A percentile compares a stretch with the other conserved stretches of the same genome.
phyloP scores from a whole-genome alignment of 2,888 invertebrate species.

The Antheraea yamamai region DNA sequence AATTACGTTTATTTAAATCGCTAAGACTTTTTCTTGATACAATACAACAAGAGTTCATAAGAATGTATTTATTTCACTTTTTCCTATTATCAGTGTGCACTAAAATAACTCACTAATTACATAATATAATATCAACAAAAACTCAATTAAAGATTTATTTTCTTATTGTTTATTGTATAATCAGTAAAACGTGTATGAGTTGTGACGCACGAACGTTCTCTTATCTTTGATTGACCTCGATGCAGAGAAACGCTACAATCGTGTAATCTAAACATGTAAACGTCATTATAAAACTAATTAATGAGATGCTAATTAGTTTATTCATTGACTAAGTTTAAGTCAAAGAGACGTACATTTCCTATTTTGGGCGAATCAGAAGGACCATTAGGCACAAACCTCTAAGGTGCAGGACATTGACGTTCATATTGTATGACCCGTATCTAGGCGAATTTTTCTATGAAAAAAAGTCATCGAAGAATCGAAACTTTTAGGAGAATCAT shows the following conservation, averaged over 20 bases:
- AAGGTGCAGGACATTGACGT: background rate
- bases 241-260: constrained; percentile 58
- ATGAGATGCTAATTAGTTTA: constrained; percentile 17
- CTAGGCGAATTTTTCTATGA: background rate
- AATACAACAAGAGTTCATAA: background rate
- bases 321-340: constrained; percentile 12
- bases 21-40: background rate
- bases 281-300: constrained; percentile 16
- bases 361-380: background rate
- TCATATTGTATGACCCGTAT: background rate
- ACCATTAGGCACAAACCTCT: background rate
- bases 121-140: background rate
- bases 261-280: constrained; percentile 41
- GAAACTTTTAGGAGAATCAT: background rate
- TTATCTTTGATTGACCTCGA: constrained; percentile 71
- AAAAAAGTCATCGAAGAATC: background rate
- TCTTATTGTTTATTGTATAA: constrained; percentile 21
- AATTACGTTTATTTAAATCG: background rate
- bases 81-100: background rate
- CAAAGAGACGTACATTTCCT: background rate
- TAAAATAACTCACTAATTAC: background rate
- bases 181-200: constrained; percentile 21
- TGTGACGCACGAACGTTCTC: constrained; percentile 61
- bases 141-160: constrained; percentile 8
- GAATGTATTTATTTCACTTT: background rate